Base-by-base conservation (phyloP, 1,140 invertebrate genomes). In the Leptopilina clavipes region DNA sequence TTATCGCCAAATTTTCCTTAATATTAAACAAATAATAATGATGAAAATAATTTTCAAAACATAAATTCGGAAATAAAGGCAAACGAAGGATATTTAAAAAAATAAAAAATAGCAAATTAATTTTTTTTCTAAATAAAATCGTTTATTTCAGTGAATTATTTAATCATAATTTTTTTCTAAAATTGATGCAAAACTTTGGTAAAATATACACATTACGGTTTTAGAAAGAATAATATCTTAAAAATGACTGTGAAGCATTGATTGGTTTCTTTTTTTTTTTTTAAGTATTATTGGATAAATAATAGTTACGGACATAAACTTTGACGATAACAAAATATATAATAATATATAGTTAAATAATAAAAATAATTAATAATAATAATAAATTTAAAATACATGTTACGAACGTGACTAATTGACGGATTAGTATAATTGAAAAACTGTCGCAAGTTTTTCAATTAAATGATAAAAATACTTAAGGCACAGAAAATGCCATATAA, bases 161-260 rank as follows among this genome's bases (percentile, higher is more conserved):
- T 48, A 48, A 52, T 48, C 19, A 48, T 18, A 25, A 44, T 18
- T 9, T 44, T 71, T 22, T 31, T 31, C n/a, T 44, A 43, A 71
- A n/a, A 43, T 17, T 71, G 5, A 2, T 31, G 22, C 14, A 52
- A 5, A 48, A 82, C 82, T 84, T 85, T 84, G 83, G 81, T 85
- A 85, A 83, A 85, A 83, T 85, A 83, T 85, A 85, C 77, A 83
- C 78, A 78, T 78, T 74, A 44, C 18, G 31, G 77, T 83, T 74
- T 71, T 79, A 59, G 52, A 77, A 56, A 43, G 76, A 74, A 65
- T n/a, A n/a, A n/a, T n/a, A n/a, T 59, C 44, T 9, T 70, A 71
- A 19, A 25, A 75, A 3, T 44, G 14, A 48, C 31, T 45, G 43
- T 45, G 43, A 70, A 75, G 25, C 48, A 37, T 75, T 44, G 74